A percentile compares a stretch with the other conserved stretches of the same genome.
These are phyloP conservation scores for Myiotriccus ornatus DNA, from an alignment of 2,797 vertebrate species.

Conservation along the genomic window DNA sequence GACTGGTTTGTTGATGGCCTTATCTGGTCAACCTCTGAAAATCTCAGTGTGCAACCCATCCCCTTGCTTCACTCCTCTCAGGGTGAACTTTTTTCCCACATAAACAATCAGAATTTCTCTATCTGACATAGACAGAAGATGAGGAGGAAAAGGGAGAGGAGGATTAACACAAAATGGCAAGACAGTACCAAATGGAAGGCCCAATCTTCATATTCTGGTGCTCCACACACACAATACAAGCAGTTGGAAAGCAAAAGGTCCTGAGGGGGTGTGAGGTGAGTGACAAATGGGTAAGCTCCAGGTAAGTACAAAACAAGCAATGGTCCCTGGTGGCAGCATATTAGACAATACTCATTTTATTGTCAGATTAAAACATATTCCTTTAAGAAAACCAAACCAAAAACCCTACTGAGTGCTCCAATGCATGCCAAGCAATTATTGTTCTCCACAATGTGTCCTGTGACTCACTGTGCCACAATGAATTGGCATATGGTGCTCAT, in stretches of 20 bases:
- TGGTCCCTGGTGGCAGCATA: not conserved
- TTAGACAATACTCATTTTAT: not conserved
- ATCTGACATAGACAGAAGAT: not conserved
- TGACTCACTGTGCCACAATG: constrained; percentile 44
- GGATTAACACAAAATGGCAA: not conserved
- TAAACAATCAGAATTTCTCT: not conserved
- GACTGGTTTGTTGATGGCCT: not conserved
- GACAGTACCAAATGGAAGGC: not conserved
- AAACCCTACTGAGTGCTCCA: not conserved
- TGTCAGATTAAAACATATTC: constrained; percentile 9
- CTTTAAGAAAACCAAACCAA: constrained; percentile 41
- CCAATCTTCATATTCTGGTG: not conserved
- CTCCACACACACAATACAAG: not conserved
- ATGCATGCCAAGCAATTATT: constrained; percentile 25
- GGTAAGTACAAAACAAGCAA: constrained; percentile 25
- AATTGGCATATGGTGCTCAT: constrained; percentile 32
- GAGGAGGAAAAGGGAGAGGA: not conserved
- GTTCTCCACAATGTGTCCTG: constrained; percentile 2
- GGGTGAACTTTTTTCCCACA: not conserved
- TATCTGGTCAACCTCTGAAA: not conserved
- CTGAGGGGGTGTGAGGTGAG: not conserved
- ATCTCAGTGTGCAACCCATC: not conserved
- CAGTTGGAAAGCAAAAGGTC: not conserved
- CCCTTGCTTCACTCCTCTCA: not conserved
- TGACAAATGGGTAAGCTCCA: not conserved